Conservation (phyloP, 2,888 invertebrate species). For the Ctena decussata region DNA sequence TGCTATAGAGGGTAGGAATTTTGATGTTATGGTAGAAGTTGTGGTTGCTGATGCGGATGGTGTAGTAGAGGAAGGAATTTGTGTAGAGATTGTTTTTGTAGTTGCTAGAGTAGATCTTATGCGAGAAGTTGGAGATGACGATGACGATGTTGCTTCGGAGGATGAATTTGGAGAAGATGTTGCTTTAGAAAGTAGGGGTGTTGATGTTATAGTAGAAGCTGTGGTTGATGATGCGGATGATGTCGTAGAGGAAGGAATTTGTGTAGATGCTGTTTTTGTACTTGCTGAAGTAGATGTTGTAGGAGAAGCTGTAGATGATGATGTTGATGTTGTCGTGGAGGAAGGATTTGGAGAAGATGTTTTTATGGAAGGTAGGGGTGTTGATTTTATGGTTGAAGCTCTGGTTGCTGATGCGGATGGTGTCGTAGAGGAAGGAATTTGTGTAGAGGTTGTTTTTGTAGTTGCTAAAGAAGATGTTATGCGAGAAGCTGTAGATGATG, state of each 20-base stretch:
- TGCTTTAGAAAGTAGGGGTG: neutral
- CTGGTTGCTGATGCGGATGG: neutral
- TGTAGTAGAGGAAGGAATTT: neutral
- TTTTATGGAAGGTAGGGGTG: neutral
- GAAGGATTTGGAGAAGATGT: neutral
- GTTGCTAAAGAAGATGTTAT: neutral
- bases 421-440: neutral
- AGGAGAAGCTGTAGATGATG: neutral
- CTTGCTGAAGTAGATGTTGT: neutral
- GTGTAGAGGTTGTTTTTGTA: constrained; percentile 12
- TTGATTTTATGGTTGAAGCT: neutral
- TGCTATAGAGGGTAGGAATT: neutral
- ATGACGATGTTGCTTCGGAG: neutral
- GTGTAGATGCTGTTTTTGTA: constrained; percentile 21
- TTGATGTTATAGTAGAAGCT: constrained; percentile 14
- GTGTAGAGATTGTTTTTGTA: neutral
- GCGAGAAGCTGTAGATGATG: neutral
- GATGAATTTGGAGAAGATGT: neutral
- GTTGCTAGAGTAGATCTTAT: neutral
- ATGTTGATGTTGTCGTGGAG: neutral
- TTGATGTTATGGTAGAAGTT: neutral
- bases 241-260: constrained; percentile 18
- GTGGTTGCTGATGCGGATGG: neutral
- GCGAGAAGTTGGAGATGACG: neutral
- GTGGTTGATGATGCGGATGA: constrained; percentile 11